Evolutionary conservation across 2,113 vertebrate genomes (phyloP).

Genomic region (Phocoena sinus): DNA sequence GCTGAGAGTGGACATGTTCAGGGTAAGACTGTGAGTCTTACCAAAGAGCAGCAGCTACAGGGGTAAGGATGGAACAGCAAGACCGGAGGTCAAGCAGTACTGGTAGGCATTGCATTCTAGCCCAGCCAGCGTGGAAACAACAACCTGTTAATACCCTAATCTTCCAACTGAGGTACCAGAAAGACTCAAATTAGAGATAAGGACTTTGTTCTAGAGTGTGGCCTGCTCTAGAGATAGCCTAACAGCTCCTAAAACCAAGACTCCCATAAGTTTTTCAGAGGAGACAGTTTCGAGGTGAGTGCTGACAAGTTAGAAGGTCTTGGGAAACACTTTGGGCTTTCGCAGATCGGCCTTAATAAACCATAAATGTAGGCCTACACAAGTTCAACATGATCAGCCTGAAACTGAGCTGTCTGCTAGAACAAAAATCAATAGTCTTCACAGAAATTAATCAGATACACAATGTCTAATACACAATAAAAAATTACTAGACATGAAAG

Average conservation of each 20-base stretch:
- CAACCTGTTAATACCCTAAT: neutral
- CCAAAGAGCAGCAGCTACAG: neutral
- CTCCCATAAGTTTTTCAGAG: neutral
- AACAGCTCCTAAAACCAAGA: neutral
- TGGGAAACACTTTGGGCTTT: neutral
- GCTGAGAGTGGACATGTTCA: neutral
- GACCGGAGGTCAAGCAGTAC: neutral
- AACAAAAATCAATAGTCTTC: neutral
- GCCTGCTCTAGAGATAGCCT: neutral
- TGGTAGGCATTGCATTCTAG: neutral
- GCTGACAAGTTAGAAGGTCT: neutral
- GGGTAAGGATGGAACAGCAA: neutral
- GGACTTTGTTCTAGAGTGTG: neutral
- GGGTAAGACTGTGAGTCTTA: neutral
- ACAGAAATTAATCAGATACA: neutral
- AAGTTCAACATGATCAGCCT: neutral
- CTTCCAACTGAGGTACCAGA: neutral
- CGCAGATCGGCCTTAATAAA: neutral
- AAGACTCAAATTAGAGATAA: neutral
- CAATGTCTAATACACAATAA: neutral
- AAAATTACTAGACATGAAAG: neutral
- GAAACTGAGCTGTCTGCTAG: neutral
- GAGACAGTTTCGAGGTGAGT: neutral
- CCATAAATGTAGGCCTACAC: neutral
- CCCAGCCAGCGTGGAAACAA: neutral